These are phyloP conservation scores for Drosophila parthenogenetica DNA, from an alignment of 2,888 invertebrate species.

Conservation along the genomic window DNA sequence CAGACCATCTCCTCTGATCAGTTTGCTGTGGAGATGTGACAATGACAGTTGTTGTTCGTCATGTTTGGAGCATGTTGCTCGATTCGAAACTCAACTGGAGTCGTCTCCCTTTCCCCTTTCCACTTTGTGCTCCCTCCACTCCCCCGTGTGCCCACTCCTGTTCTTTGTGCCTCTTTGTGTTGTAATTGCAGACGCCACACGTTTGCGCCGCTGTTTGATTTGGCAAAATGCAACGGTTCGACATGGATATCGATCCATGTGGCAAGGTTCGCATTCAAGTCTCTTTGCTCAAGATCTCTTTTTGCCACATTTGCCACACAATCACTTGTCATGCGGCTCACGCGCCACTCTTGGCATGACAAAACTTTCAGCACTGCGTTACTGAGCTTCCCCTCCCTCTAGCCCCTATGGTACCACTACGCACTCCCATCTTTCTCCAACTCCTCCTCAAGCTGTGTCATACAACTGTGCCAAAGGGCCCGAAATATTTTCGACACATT, in stretches of 20 bases:
- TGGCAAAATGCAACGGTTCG: constrained; percentile 79
- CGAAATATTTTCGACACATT: constrained; percentile 65
- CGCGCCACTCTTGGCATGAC: constrained; percentile 82
- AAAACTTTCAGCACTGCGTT: constrained; percentile 75
- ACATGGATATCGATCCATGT: constrained; percentile 66
- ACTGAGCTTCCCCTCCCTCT: background rate
- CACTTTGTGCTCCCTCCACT: background rate
- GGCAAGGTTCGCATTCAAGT: constrained; percentile 20
- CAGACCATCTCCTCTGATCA: constrained; percentile 42
- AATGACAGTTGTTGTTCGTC: constrained; percentile 83
- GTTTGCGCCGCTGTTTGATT: constrained; percentile 80
- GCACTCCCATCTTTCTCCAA: background rate
- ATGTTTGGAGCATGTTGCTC: constrained; percentile 74
- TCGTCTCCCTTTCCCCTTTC: constrained; percentile 29
- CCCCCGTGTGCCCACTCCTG: background rate
- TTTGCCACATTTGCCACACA: constrained; percentile 21
- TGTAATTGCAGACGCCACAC: constrained; percentile 80
- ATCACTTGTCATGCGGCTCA: constrained; percentile 79
- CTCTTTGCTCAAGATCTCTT: constrained; percentile 36
- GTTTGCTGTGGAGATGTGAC: constrained; percentile 73
- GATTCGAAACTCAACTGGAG: constrained; percentile 22
- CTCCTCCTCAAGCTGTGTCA: background rate
- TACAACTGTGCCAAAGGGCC: constrained; percentile 44
- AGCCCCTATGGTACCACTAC: background rate
- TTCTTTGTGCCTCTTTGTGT: constrained; percentile 50